A percentile compares a stretch with the other conserved stretches of the same genome.
phyloP scores from a whole-genome alignment of 2,888 invertebrate genomes.

The Agrotis clavis region DNA sequence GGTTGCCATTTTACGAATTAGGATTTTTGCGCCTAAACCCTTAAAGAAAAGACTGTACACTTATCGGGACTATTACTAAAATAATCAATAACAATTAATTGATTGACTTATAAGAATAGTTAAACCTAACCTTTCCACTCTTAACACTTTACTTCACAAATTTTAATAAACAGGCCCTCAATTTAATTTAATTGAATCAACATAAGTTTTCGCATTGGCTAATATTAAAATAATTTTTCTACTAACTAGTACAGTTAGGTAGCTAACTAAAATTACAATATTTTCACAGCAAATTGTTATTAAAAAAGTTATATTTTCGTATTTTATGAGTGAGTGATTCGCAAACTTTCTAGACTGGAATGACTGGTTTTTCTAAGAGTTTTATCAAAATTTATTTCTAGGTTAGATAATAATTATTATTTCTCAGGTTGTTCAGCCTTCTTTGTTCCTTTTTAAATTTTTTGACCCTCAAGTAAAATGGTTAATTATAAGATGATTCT shows the following conservation, averaged over 20 bases:
- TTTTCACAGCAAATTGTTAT: slow-evolving; percentile 30
- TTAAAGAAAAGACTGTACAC: too few relatives aligned
- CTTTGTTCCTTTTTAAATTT: neutral
- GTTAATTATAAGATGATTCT: too few relatives aligned
- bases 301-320: slow-evolving; percentile 18
- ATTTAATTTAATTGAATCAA: neutral
- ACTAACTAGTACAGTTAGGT: neutral
- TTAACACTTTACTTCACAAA: neutral
- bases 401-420: too few relatives aligned
- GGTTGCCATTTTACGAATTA: too few relatives aligned
- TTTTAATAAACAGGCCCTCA: neutral
- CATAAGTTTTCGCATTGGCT: neutral
- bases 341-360: neutral
- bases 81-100: neutral
- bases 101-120: neutral
- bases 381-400: neutral
- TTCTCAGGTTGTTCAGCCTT: too few relatives aligned
- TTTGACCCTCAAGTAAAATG: too few relatives aligned
- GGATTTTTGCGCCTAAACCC: too few relatives aligned
- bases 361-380: neutral
- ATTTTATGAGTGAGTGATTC: slow-evolving; percentile 27
- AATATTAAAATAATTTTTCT: neutral
- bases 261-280: slow-evolving; percentile 16
- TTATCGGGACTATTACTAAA: neutral
- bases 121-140: neutral